Evolutionary conservation across 2,113 vertebrate species (phyloP).

Genomic region (Ellobius talpinus): DNA sequence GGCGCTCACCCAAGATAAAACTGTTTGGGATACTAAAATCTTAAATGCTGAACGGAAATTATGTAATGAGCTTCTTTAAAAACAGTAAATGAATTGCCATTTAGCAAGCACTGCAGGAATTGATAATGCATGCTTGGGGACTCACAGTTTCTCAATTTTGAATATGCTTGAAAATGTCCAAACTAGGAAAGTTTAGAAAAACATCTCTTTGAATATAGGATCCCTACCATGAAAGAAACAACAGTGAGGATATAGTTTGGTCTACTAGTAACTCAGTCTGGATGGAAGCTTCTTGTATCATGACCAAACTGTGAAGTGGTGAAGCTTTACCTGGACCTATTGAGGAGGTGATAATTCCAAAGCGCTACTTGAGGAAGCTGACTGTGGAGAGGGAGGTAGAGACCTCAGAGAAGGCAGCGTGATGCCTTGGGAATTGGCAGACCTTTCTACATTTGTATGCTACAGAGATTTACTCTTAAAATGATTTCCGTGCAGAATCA

Average conservation of each 20-base stretch:
- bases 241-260: neutral
- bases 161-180: constrained; percentile 44
- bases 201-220: neutral
- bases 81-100: constrained; percentile 45
- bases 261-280: neutral
- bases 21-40: constrained; percentile 59
- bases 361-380: neutral
- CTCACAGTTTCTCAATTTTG: constrained; percentile 9
- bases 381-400: neutral
- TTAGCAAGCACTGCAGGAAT: constrained; percentile 53
- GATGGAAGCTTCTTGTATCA: neutral
- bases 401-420: neutral
- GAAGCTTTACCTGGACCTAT: neutral
- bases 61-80: constrained; percentile 64
- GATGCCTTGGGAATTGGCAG: neutral
- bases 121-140: neutral
- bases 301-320: neutral
- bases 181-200: neutral
- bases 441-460: neutral
- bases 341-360: neutral
- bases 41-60: constrained; percentile 53
- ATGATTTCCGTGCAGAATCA: constrained; percentile 52
- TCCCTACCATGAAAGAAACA: neutral
- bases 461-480: constrained; percentile 45
- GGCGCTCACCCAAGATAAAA: constrained; percentile 40